A percentile compares a stretch with the other conserved stretches of the same genome.
phyloP scores from a whole-genome alignment of 1,140 invertebrate species.

The Drusus annulatus region DNA sequence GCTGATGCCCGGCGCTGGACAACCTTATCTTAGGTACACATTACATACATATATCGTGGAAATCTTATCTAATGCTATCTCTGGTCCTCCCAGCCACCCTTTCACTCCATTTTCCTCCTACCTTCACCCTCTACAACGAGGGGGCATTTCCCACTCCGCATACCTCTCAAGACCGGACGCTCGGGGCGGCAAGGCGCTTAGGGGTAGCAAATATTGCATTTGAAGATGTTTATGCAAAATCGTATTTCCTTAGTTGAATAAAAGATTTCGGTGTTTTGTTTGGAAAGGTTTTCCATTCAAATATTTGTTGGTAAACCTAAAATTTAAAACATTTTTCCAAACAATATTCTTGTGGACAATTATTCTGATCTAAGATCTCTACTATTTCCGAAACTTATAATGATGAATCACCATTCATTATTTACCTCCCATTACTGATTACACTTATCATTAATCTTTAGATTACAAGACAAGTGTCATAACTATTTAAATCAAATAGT shows the following conservation, averaged over 20 bases:
- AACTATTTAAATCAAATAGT: too few relatives aligned
- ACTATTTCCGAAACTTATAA: too few relatives aligned
- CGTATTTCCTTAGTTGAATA: constrained; percentile 23
- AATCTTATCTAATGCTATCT: constrained; percentile 52
- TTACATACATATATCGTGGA: constrained; percentile 45
- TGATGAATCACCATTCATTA: background rate
- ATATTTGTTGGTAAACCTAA: background rate
- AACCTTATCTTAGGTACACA: background rate
- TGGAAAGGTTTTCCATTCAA: background rate
- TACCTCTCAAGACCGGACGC: constrained; percentile 68
- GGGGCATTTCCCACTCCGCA: constrained; percentile 59
- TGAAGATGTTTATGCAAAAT: constrained; percentile 23
- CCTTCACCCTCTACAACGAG: background rate
- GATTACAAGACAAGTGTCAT: too few relatives aligned
- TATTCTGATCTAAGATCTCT: background rate
- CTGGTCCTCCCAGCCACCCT: background rate
- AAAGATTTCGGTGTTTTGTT: background rate
- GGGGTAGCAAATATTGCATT: constrained; percentile 32
- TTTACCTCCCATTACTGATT: background rate
- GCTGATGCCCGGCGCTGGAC: background rate
- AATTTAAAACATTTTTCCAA: background rate
- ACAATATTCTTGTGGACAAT: background rate
- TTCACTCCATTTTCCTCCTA: background rate
- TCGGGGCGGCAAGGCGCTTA: constrained; percentile 35
- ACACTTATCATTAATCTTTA: too few relatives aligned